Evolutionary conservation across 2,797 vertebrate genomes (phyloP).

Genomic region (Limosa lapponica): DNA sequence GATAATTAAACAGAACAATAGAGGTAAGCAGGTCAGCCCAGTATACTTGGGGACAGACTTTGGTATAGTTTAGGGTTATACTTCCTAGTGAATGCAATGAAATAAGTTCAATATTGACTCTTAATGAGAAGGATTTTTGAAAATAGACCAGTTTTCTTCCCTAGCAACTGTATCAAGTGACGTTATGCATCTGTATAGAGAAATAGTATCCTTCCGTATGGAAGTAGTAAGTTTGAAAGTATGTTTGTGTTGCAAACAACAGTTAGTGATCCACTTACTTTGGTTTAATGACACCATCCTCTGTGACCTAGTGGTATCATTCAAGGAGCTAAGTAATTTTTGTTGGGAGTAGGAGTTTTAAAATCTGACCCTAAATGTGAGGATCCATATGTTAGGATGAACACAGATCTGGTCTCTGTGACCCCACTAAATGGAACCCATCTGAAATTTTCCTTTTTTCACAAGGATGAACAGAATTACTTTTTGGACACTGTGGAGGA

Average conservation of each 20-base stretch:
- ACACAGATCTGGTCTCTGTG: background rate
- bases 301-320: background rate
- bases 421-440: background rate
- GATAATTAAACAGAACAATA: conserved; percentile 14
- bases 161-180: conserved; percentile 1
- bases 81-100: background rate
- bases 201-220: background rate
- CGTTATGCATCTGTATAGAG: background rate
- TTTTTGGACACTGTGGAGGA: background rate
- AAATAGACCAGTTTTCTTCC: background rate
- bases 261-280: background rate
- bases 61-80: background rate
- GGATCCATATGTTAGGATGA: background rate
- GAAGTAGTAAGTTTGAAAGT: background rate
- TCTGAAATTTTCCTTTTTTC: background rate
- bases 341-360: background rate
- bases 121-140: background rate
- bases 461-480: background rate
- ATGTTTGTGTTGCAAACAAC: background rate
- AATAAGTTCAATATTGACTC: background rate
- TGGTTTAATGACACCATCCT: background rate
- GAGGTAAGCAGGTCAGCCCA: conserved; percentile 17
- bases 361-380: background rate
- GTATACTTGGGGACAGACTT: background rate
- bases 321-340: background rate